Base-by-base conservation (phyloP, 2,888 invertebrate species). In the Nowickia ferox region DNA sequence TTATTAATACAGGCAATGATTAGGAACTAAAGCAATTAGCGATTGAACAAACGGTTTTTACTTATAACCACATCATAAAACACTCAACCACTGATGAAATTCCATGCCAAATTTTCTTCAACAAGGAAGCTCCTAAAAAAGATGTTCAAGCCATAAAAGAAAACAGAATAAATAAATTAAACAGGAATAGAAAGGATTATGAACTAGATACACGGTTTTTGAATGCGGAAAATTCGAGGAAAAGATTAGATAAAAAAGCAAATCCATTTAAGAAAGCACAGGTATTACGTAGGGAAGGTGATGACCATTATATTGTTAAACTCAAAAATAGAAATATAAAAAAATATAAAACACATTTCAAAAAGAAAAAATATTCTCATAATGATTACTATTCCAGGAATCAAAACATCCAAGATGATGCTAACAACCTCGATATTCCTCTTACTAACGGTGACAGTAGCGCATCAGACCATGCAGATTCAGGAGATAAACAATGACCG, bases 1-100 rank as follows among this genome's bases (percentile, higher is more conserved):
- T 79, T 42, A 84, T 84, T 15, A 66, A 78, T 42, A 80, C 55
- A 38, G 42, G 63, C 11, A 42, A 44, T 66, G 48, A 66, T 30
- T 10, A 9, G 48, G 30, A 30, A n/a, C n/a, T 66, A 30, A 44
- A 46, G 46, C 44, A 46, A 65, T 17, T 46, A 65, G 19, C 19
- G 19, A 65, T 65, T 65, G 42, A 44, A 9, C 46, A 65, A 65
- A 65, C 46, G 15, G 44, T 46, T 65, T 65, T 65, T 8, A 15
- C 65, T 65, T 46, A 63, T 19, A 63, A 63, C 42, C 63, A 59
- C 15, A 40, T 63, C 19, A 63, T 42, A 63, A 44, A 4, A 42
- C 63, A 42, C 42, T 63, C 63, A 63, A 63, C 63, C 6, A 63
- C 44, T 42, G 42, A 42, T 1, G 59, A 59, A 59, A 59, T 15